These are phyloP conservation scores for Charina bottae DNA, from an alignment of 2,113 vertebrate species.

Conservation along the genomic window DNA sequence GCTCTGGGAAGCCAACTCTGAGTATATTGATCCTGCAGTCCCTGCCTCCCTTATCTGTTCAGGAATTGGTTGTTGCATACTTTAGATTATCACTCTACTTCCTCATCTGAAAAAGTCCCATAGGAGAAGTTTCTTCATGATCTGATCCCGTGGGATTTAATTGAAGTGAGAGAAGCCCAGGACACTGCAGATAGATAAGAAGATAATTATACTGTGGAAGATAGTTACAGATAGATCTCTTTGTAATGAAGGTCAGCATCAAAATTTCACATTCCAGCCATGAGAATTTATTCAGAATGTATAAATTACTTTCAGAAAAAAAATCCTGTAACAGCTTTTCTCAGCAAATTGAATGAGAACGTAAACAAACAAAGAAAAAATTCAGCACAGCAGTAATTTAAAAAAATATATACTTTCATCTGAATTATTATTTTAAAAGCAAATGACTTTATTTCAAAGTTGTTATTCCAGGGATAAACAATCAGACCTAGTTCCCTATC, in stretches of 20 bases:
- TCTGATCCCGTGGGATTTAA: not conserved
- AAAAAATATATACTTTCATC: not conserved
- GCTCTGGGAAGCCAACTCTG: not conserved
- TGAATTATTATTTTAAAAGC: not conserved
- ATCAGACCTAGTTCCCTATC: not conserved
- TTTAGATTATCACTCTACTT: not conserved
- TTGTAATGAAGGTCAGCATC: not conserved
- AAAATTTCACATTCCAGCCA: not conserved
- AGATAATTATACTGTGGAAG: not conserved
- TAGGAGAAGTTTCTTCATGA: not conserved
- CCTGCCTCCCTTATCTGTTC: not conserved
- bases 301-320: not conserved
- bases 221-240: not conserved
- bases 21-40: not conserved
- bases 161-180: not conserved
- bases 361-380: not conserved
- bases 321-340: not conserved
- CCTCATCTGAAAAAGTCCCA: not conserved
- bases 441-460: not conserved
- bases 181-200: not conserved
- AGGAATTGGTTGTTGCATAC: not conserved
- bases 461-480: not conserved
- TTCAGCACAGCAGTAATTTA: not conserved
- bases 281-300: not conserved
- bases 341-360: not conserved